Conservation (phyloP, 2,797 vertebrate genomes). For the Sarcoramphus papa region DNA sequence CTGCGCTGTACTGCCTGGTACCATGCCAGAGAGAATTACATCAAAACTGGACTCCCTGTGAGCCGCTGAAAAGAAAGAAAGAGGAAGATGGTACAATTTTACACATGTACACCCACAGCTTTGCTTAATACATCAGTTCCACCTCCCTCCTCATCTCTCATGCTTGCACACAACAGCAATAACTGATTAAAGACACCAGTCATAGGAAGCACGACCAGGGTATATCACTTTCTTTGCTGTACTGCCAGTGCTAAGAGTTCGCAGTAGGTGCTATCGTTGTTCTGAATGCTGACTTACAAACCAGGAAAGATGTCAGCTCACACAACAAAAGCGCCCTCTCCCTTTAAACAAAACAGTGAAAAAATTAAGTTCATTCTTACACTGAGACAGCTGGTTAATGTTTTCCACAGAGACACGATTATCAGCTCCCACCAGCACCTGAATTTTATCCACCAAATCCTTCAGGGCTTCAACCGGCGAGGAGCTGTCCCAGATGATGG, state of each 20-base stretch:
- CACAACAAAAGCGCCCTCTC: not conserved
- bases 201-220: fast-evolving
- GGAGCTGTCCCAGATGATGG: constrained; percentile 83
- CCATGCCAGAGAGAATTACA: constrained; percentile 81
- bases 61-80: constrained; percentile 74
- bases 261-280: not conserved
- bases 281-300: not conserved
- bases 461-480: constrained; percentile 71
- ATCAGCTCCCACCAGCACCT: constrained; percentile 67
- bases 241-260: not conserved
- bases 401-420: constrained; percentile 84
- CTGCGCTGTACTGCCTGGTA: constrained; percentile 72
- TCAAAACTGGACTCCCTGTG: constrained; percentile 83
- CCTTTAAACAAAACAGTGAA: not conserved
- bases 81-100: not conserved
- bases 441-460: constrained; percentile 73
- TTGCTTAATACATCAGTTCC: too few species aligned
- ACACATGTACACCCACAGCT: fast-evolving
- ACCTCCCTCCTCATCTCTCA: not conserved
- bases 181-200: not conserved
- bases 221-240: not conserved
- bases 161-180: not conserved
- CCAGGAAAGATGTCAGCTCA: not conserved
- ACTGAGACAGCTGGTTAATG: constrained; percentile 77
- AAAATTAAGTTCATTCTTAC: constrained; percentile 67